Evolutionary conservation across 2,888 invertebrate species (phyloP).

Genomic region (Arrhopalites spinosus): DNA sequence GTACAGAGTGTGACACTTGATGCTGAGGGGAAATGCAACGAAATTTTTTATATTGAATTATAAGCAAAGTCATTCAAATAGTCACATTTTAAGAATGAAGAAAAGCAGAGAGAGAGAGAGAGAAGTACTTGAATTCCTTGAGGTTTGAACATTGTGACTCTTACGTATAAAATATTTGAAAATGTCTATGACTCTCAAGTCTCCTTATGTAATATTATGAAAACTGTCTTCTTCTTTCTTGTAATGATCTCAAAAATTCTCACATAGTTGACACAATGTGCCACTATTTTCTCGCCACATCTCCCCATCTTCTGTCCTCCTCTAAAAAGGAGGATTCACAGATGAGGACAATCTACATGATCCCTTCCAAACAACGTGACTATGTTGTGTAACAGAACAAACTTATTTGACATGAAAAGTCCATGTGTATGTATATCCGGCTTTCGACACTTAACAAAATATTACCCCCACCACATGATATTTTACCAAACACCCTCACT

Average conservation of each 20-base stretch:
- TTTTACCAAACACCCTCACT: not conserved
- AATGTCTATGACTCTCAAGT: too few species aligned
- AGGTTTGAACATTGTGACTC: too few species aligned
- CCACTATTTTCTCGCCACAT: not conserved
- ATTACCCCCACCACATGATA: conserved; percentile 10
- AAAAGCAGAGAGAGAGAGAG: not conserved
- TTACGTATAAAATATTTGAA: too few species aligned
- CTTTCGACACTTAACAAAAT: conserved; percentile 34
- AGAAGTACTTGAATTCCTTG: conserved; percentile 1
- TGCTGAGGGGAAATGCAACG: not conserved
- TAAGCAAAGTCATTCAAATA: too few species aligned
- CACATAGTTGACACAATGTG: too few species aligned
- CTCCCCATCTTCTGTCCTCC: not conserved
- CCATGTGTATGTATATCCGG: conserved; percentile 29
- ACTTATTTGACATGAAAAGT: not conserved
- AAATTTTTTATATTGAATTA: not conserved
- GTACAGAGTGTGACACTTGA: too few species aligned
- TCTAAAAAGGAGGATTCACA: not conserved
- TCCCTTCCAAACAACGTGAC: too few species aligned
- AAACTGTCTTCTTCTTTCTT: not conserved
- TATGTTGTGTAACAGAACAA: too few species aligned
- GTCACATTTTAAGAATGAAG: not conserved
- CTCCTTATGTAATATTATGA: too few species aligned
- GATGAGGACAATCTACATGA: not conserved
- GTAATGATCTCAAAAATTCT: too few species aligned